phyloP scores from a whole-genome alignment of 2,797 vertebrate genomes.

The Sparidentex hasta region DNA sequence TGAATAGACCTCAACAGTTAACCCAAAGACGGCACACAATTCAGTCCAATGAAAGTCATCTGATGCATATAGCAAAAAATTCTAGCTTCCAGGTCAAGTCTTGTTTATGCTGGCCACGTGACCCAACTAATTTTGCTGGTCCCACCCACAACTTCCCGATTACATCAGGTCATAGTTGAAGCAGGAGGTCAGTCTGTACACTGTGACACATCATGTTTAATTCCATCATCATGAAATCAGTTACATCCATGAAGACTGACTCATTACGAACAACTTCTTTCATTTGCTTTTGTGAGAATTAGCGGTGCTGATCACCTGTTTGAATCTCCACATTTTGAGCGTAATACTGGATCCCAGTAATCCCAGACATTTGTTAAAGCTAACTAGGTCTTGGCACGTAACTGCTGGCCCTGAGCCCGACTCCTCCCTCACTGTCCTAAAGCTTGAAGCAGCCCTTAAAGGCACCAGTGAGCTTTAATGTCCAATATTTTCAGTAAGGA shows the following conservation, averaged over 20 bases:
- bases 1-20: too few species aligned
- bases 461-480: not conserved
- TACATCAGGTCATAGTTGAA: not conserved
- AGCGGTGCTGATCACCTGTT: not conserved
- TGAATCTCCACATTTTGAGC: not conserved
- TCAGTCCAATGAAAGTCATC: too few species aligned
- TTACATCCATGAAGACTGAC: not conserved
- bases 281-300: not conserved
- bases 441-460: constrained; percentile 12
- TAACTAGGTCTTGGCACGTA: constrained; percentile 9
- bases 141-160: too few species aligned
- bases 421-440: not conserved
- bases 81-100: too few species aligned
- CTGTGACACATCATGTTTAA: not conserved
- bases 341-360: constrained; percentile 13
- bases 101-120: too few species aligned
- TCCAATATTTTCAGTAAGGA: not conserved
- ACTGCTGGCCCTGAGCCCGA: constrained; percentile 11
- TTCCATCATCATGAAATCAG: not conserved
- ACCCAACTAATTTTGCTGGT: too few species aligned
- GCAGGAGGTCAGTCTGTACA: not conserved
- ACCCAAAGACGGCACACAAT: too few species aligned
- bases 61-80: too few species aligned
- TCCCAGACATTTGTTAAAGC: constrained; percentile 3
- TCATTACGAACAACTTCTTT: not conserved